phyloP scores from a whole-genome alignment of 2,797 vertebrate species.

The Tenualosa ilisha region DNA sequence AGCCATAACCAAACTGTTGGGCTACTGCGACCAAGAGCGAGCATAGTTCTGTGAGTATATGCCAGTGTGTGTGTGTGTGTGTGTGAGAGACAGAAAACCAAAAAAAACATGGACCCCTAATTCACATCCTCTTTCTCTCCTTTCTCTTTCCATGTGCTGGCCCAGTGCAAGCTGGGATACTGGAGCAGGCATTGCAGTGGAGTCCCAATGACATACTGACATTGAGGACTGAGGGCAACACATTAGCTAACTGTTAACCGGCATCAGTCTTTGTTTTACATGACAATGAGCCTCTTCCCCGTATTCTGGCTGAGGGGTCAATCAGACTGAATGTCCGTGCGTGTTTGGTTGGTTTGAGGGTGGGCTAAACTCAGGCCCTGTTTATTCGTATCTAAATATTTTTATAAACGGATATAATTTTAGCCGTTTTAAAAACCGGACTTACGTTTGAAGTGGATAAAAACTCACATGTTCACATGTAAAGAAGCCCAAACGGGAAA shows the following conservation, averaged over 20 bases:
- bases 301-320: background rate
- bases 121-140: background rate
- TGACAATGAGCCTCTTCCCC: no score
- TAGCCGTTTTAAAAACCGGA: no score
- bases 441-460: no score
- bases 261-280: background rate
- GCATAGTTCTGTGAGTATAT: background rate
- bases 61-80: background rate
- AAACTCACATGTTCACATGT: no score
- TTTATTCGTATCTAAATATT: no score
- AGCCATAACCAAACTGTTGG: no score
- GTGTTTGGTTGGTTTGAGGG: background rate
- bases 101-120: no score
- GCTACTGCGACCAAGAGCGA: no score
- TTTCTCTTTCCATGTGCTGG: background rate
- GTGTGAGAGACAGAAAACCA: no score
- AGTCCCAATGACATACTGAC: slow-evolving; percentile 12
- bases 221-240: slow-evolving; percentile 1
- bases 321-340: background rate
- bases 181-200: background rate
- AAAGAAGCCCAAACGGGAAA: no score
- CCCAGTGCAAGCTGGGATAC: slow-evolving; percentile 6
- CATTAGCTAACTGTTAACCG: background rate
- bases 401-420: no score
- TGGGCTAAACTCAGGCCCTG: background rate